phyloP scores from a whole-genome alignment of 2,888 invertebrate genomes.

The Branchipolynoe longqiensis region DNA sequence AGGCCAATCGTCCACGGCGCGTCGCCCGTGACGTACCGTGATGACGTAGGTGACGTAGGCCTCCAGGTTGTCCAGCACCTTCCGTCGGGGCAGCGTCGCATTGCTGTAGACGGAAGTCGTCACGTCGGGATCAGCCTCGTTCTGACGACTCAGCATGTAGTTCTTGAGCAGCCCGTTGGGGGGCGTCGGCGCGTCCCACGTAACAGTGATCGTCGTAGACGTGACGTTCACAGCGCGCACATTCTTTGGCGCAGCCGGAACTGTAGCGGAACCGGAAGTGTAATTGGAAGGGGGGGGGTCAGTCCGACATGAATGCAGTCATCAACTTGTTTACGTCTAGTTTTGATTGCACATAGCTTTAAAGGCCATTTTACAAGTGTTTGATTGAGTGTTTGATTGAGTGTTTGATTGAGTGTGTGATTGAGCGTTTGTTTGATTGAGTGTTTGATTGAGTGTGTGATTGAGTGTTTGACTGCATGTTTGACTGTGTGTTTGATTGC shows the following conservation, averaged over 20 bases:
- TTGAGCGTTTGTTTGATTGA: no score
- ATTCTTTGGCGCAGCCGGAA: constrained; percentile 71
- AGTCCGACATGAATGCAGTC: no score
- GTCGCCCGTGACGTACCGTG: constrained; percentile 61
- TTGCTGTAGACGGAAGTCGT: neutral
- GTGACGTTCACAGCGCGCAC: constrained; percentile 54
- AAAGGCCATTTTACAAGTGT: no score
- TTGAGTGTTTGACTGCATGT: no score
- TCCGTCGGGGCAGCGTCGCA: neutral
- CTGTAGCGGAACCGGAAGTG: no score
- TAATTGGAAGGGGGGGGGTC: no score
- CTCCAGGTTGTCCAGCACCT: constrained; percentile 66
- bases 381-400: no score
- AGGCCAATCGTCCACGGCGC: neutral
- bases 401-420: no score
- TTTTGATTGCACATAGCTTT: no score
- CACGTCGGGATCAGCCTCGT: neutral
- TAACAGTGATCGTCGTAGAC: constrained; percentile 67
- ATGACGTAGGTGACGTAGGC: constrained; percentile 65
- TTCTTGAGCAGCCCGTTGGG: constrained; percentile 73
- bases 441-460: no score
- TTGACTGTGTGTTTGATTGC: no score
- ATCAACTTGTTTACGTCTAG: no score
- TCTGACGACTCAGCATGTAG: constrained; percentile 67
- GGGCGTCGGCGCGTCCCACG: constrained; percentile 69